Conservation (phyloP, 2,888 invertebrate species). For the Prenolepis imparis region DNA sequence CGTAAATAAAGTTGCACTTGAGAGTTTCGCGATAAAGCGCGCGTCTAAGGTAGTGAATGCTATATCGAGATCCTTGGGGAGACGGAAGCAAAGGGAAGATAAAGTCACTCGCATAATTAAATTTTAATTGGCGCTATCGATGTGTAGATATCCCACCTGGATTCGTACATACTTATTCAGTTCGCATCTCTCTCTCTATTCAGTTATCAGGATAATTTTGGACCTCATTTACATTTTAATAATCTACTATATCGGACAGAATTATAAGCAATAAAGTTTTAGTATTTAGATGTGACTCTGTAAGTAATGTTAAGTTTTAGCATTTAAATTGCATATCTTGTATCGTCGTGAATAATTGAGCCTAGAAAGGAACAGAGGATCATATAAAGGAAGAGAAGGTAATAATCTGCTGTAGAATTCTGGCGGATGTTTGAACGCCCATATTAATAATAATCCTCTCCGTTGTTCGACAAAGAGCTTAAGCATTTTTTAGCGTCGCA, state of each 20-base stretch:
- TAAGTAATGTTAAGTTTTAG: slow-evolving; percentile 33
- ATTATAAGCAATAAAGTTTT: slow-evolving; percentile 48
- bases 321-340: slow-evolving; percentile 40
- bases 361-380: background rate
- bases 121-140: slow-evolving; percentile 4
- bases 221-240: slow-evolving; percentile 45
- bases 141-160: background rate
- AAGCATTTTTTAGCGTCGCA: background rate
- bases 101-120: slow-evolving; percentile 9
- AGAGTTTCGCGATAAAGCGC: background rate
- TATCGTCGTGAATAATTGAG: slow-evolving; percentile 20
- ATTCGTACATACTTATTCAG: background rate
- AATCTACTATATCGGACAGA: background rate
- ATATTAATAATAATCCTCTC: background rate
- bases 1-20: background rate
- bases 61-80: background rate
- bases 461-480: background rate
- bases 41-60: background rate
- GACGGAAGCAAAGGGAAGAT: background rate
- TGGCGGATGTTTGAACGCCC: background rate
- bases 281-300: slow-evolving; percentile 40
- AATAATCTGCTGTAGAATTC: background rate
- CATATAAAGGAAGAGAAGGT: background rate
- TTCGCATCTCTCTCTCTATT: background rate
- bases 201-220: background rate